A percentile compares a stretch with the other conserved stretches of the same genome.
Conservation (phyloP, 30 jellyfish, hydroid and myxozoan genomes). For the Sanderia malayensis region DNA sequence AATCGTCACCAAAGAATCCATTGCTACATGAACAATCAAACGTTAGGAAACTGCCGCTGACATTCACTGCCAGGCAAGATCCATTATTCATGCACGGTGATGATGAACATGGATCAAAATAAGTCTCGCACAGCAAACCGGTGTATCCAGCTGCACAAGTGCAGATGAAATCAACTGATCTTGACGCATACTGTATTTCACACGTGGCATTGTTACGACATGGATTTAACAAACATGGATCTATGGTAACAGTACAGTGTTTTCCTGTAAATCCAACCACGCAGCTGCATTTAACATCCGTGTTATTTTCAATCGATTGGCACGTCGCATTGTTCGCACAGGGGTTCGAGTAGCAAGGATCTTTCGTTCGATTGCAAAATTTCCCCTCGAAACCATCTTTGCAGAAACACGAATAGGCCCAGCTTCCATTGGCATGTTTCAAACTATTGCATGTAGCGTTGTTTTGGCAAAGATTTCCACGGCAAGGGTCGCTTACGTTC, state of each 20-base stretch:
- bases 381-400: conserved; percentile 26
- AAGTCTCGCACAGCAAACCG: conserved; percentile 22
- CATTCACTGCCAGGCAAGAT: conserved; percentile 13
- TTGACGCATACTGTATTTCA: neutral
- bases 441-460: conserved; percentile 44
- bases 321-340: conserved; percentile 45
- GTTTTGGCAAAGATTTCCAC: conserved; percentile 17
- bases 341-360: conserved; percentile 26
- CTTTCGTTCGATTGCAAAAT: conserved; percentile 5
- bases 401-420: conserved; percentile 48
- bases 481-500: conserved; percentile 28
- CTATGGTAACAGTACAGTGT: neutral
- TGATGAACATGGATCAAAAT: conserved; percentile 11
- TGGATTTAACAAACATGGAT: conserved; percentile 15
- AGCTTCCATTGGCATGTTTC: conserved; percentile 3
- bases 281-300: conserved; percentile 11
- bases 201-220: conserved; percentile 36
- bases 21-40: conserved; percentile 16
- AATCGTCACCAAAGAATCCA: conserved; percentile 25
- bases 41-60: neutral
- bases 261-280: conserved; percentile 12
- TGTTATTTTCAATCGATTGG: conserved; percentile 16
- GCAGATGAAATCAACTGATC: conserved; percentile 9
- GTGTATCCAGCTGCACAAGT: conserved; percentile 22
- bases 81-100: conserved; percentile 55